Evolutionary conservation across 2,113 vertebrate species (phyloP), one percentile per base, ranked within the genome.

Genomic region (Paramisgurnus dabryanus): DNA sequence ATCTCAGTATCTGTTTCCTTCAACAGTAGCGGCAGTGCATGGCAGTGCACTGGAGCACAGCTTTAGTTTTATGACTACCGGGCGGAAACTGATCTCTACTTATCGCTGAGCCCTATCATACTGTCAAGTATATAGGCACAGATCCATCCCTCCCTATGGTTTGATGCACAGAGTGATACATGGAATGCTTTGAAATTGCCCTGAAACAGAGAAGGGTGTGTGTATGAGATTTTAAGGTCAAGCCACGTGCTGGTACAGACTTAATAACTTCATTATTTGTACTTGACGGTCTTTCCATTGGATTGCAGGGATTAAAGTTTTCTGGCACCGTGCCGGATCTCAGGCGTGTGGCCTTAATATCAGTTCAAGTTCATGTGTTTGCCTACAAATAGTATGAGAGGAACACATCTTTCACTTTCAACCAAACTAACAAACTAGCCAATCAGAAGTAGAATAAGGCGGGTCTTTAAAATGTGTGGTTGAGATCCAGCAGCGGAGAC

Each of bases 1-100:
- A 85, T 84, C 69, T 78, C 47, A 65, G 39, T 40, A 27, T 57
- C 67, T 77, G 57, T 63, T 55, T 82, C 55, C 64, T 47, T 6
- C 43, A 27, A 47, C 9, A 49, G 6, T 63, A 43, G 41, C 47
- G 39, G 50, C 50, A 39, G 60, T 70, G 74, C 43, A 47, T 71
- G 49, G 71, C 13, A 41, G 57, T 13, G 53, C 34, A 53, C 34
- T 45, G 55, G 63, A 40, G 65, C 10, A 5, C 50, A 80, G 47
- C 71, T 73, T 81, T 67, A 40, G 39, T 80, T 85, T 72, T 82
- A 79, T 74, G 39, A 70, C 70, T 77, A 66, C 50, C 34, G 66
- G n/a, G n/a, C n/a, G n/a, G 73, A 78, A 77, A 43, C 67, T 22
- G 65, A 83, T 68, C 53, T 73, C 69, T 1, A 45, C 4, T 40